Conservation (phyloP, 2,888 invertebrate genomes). For the Gryllus longicercus region DNA sequence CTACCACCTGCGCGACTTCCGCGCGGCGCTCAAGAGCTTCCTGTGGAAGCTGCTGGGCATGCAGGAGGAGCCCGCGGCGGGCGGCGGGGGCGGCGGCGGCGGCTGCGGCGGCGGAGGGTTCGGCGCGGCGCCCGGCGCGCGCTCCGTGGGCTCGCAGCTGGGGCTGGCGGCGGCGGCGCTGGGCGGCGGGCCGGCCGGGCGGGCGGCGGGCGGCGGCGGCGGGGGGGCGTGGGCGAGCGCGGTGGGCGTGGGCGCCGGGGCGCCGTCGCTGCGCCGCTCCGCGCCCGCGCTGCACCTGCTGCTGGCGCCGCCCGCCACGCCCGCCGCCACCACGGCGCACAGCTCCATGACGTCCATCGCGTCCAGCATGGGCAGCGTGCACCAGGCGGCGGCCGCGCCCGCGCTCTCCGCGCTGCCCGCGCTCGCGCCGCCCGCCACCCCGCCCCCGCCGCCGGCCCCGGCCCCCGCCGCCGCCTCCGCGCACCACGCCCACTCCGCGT, state of each 20-base stretch:
- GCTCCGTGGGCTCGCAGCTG: too few relatives aligned
- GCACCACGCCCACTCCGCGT: too few relatives aligned
- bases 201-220: background rate
- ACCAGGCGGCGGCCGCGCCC: background rate
- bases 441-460: too few relatives aligned
- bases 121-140: too few relatives aligned
- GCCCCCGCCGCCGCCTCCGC: too few relatives aligned
- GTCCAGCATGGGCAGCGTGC: background rate
- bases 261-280: background rate
- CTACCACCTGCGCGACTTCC: slow-evolving; percentile 84
- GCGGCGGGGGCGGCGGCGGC: background rate
- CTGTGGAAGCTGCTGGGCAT: slow-evolving; percentile 31
- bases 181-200: too few relatives aligned
- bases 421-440: background rate
- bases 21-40: slow-evolving; percentile 66
- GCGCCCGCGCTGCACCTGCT: background rate
- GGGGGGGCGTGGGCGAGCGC: background rate
- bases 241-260: background rate
- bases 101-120: background rate
- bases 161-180: too few relatives aligned
- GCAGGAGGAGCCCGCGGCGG: slow-evolving; percentile 23
- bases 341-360: background rate
- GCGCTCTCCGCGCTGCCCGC: background rate
- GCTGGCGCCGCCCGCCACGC: background rate
- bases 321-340: background rate